Evolutionary conservation across 35 echinoderm and acorn worm species (phyloP), one percentile per base, ranked within the genome.

Genomic region (Stichopus chloronotus): DNA sequence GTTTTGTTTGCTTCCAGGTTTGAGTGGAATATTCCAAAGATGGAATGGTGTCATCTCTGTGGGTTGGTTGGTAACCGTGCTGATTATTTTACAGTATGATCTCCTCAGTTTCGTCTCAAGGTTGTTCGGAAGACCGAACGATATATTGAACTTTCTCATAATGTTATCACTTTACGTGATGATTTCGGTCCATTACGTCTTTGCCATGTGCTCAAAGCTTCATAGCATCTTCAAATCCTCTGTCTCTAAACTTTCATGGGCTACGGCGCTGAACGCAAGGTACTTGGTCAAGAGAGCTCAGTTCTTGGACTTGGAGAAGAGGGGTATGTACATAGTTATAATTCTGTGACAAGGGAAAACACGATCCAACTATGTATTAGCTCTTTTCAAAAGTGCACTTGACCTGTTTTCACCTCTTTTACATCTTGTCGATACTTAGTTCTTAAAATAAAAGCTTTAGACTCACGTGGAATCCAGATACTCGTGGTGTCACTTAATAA

Each of bases 271-370:
- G 0, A 81, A 81, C 43, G 78, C 43, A 25, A 25, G 78, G 14
- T 81, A 81, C 78, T 52, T 81, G 10, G 6, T 81, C 10, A 81
- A 81, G 78, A 81, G 78, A 53, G 78, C 25, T 52, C 78, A 81
- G 53, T 81, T 81, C 53, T 81, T 81, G 53, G 78, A 81, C 6
- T 8, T 81, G 24, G 20, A 6, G 14, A 81, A 43, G 4, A 81
- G 53, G 43, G 78, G 78, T 81, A 14, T 76, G 72, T 81, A 7
- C 24, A 21, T 78, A 24, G 8, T 78, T 78, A 78, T 43, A 43
- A 43, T 43, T 43, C 30, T 43, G 30, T 43, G 30, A 43, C 30
- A 43, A 43, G 30, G 30, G 3, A 43, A 43, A 43, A 43, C 30
- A 1, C 30, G 30, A 43, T 43, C 30, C 30, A 43, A 43, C 30